Evolutionary conservation across 2,797 vertebrate genomes (phyloP), one percentile per base, ranked within the genome.

Genomic region (Xenops minutus): DNA sequence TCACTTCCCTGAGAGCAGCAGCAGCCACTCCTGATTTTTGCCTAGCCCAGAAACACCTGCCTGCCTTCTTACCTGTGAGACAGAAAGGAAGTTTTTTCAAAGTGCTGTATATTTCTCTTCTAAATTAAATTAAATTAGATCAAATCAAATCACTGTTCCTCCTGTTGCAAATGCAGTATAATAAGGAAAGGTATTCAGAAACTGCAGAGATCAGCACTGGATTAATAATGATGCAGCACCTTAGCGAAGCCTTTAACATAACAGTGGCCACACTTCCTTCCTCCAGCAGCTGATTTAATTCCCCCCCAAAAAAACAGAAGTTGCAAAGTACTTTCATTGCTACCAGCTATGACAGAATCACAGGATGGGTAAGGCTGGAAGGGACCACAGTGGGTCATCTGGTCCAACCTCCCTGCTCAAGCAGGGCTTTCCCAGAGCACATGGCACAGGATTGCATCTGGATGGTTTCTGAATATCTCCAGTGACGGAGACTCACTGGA

Each of bases 21-120:
- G 63, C 56, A 82, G 74, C 10, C 79, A 39, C 8, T 23, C 59
- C 59, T 3, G 3, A 27, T 34, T 52, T 83, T 20, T 43, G 26
- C 43, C 26, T 68, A 44, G 54, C 46, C 19, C 62, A 63, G 48
- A 32, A 79, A 36, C 2, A 1, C 30, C 32, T 26, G 14, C 49
- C 56, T 62, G 15, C 32, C 74, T 56, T 39, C 88, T 69, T 16
- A 69, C 32, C 56, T 46, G 1, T 4, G 5, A 22, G 34, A 51
- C 6, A 73, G 8, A 41, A 54, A 66, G 18, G 34, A 69, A 67
- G 46, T 30, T 71, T 71, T 89, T 48, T 46, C 37, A 30, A 37
- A 51, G 41, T 4, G 2, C 10, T 1, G 0, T 13, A 0, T 32
- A 9, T 59, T 63, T 82, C 15, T 61, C 34, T 62, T 56, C 34